phyloP scores from a whole-genome alignment of 1,140 invertebrate genomes.

The Orchesella cincta region DNA sequence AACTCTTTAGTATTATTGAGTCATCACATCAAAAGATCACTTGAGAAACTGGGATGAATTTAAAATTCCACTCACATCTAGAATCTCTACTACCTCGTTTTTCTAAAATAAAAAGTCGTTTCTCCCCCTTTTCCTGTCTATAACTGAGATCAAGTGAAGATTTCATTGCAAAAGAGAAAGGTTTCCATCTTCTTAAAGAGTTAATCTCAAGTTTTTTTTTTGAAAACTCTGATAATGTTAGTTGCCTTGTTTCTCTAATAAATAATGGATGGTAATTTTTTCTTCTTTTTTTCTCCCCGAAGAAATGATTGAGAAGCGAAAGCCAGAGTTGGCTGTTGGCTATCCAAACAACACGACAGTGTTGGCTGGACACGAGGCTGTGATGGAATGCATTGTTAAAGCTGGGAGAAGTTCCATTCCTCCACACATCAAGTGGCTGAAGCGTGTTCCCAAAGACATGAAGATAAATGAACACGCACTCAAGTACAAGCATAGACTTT shows the following conservation, averaged over 20 bases:
- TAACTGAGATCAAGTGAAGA: background rate
- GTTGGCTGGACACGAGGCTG: slow-evolving; percentile 42
- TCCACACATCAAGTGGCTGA: slow-evolving; percentile 51
- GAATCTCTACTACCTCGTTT: background rate
- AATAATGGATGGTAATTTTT: background rate
- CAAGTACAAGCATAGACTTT: slow-evolving; percentile 40
- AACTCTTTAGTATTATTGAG: background rate
- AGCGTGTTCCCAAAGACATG: slow-evolving; percentile 40
- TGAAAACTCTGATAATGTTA: no score
- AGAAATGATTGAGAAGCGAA: slow-evolving; percentile 47
- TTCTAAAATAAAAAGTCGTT: no score
- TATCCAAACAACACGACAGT: slow-evolving; percentile 48
- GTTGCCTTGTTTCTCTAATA: slow-evolving; percentile 7
- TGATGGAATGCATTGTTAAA: slow-evolving; percentile 48
- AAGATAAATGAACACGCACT: slow-evolving; percentile 10
- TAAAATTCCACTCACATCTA: background rate
- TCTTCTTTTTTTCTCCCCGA: slow-evolving; percentile 20
- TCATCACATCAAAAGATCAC: background rate
- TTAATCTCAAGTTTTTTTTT: no score
- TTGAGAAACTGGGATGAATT: background rate
- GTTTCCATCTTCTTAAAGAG: background rate
- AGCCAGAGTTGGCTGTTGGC: slow-evolving; percentile 42
- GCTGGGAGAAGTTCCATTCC: slow-evolving; percentile 36
- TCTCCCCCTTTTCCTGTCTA: background rate
- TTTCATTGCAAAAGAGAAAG: background rate